Evolutionary conservation across 2,888 invertebrate species (phyloP).

Genomic region (Prosapia bicincta): DNA sequence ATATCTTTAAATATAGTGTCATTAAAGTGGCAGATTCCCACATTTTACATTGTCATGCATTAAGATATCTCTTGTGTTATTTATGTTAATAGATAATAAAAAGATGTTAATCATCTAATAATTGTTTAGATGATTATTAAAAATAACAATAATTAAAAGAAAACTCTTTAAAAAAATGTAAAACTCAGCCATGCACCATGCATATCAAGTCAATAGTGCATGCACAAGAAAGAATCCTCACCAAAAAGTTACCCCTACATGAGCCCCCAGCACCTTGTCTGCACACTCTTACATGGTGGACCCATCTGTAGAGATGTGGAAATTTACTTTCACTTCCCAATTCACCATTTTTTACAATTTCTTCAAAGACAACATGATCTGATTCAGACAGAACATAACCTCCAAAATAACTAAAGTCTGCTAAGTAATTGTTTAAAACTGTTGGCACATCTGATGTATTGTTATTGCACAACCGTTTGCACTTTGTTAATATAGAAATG

Average conservation of each 20-base stretch:
- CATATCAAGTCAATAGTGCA: background rate
- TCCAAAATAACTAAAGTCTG: constrained; percentile 47
- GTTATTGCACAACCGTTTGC: constrained; percentile 9
- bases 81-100: too few relatives aligned
- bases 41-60: too few relatives aligned
- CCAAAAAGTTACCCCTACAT: constrained; percentile 18
- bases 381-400: constrained; percentile 48
- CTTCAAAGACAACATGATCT: constrained; percentile 44
- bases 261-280: constrained; percentile 16
- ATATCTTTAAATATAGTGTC: too few relatives aligned
- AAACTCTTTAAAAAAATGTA: too few relatives aligned
- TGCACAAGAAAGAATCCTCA: constrained; percentile 6
- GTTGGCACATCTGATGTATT: constrained; percentile 19
- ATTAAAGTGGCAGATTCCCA: too few relatives aligned
- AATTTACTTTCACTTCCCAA: constrained; percentile 37
- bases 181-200: background rate
- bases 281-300: constrained; percentile 43
- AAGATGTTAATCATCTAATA: too few relatives aligned
- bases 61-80: too few relatives aligned
- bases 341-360: constrained; percentile 30
- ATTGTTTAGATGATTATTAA: too few relatives aligned
- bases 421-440: constrained; percentile 46
- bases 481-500: background rate
- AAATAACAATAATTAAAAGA: too few relatives aligned
- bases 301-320: constrained; percentile 48